Base-by-base conservation (phyloP, 1,140 invertebrate genomes). In the Holotrichia oblita region DNA sequence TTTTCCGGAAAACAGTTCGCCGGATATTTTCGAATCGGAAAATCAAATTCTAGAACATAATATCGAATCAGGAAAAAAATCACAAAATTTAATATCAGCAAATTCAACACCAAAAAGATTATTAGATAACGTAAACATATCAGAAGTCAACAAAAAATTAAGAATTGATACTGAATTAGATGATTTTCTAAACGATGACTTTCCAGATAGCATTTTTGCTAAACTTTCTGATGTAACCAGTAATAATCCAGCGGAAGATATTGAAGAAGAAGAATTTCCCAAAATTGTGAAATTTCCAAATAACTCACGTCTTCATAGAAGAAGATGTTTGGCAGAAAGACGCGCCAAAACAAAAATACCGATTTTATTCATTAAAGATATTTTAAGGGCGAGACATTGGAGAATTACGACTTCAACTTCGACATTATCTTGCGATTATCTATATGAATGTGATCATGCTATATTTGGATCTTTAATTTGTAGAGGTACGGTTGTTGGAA, bases 281-380 rank as follows among this genome's bases (percentile, higher is more conserved):
- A 20, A 0, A 20, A 2, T 61, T 8, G 20, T 61, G 22, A 24
- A 12, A 14, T 69, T 69, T 14, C 22, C 61, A 4, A 27, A 69
- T 34, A 69, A 22, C 22, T 69, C 61, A 2, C 61, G 22, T 2
- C 10, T 69, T 1, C 61, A 69, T 69, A 2, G 12, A 27, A 27
- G 61, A 27, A 17, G 61, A 24, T 0, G 0, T 24, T 69, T 69
- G 4, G 61, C 61, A 1, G 22, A 9, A 34, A 69, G 24, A 27
- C 61, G 61, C 14, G 61, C 61, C 12, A 69, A 34, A 69, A 22
- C 12, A 7, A 69, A 69, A 69, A 34, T 69, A 22, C 61, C 61
- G 8, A 69, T 69, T 27, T 34, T 69, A 9, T 69, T 69, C 22
- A 69, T 69, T 9, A 69, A 69, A 69, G 61, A 69, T 22, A 10